phyloP scores from a whole-genome alignment of 2,797 vertebrate genomes.

The Cyprinodon diabolis region DNA sequence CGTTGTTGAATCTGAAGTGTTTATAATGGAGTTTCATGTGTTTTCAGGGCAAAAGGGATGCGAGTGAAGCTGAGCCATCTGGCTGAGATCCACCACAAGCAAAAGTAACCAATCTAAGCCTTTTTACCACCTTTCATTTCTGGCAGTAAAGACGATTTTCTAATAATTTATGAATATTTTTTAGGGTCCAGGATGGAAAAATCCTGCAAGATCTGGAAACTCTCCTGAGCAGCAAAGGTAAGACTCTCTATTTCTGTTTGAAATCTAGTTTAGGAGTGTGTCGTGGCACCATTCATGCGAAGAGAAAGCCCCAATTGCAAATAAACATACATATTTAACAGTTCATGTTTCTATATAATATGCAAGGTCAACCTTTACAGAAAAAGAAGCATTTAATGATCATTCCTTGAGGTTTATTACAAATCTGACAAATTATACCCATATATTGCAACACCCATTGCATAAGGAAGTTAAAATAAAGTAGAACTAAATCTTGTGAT shows the following conservation, averaged over 20 bases:
- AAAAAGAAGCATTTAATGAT: background rate
- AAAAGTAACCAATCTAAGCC: slow-evolving; percentile 58
- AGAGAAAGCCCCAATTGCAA: background rate
- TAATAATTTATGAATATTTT: slow-evolving; percentile 9
- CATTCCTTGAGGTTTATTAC: background rate
- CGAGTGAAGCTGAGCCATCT: slow-evolving; percentile 76
- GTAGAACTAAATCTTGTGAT: background rate
- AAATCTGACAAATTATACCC: background rate
- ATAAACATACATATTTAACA: background rate
- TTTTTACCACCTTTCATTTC: background rate
- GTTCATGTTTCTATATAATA: too few relatives aligned
- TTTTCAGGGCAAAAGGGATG: slow-evolving; percentile 80
- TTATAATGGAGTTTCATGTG: slow-evolving; percentile 5
- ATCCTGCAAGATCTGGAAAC: slow-evolving; percentile 70
- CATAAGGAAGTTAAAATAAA: background rate
- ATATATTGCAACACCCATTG: background rate
- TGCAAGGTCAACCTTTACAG: too few relatives aligned
- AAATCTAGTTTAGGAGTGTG: too few relatives aligned
- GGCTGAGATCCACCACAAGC: slow-evolving; percentile 71
- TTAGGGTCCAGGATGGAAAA: slow-evolving; percentile 67
- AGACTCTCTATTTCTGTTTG: slow-evolving; percentile 16
- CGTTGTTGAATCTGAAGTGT: fast-evolving
- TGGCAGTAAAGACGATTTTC: background rate
- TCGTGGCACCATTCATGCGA: too few relatives aligned
- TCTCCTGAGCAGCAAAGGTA: slow-evolving; percentile 74